These are phyloP conservation scores for Rhingia rostrata DNA, from an alignment of 2,888 invertebrate genomes.

Conservation along the genomic window DNA sequence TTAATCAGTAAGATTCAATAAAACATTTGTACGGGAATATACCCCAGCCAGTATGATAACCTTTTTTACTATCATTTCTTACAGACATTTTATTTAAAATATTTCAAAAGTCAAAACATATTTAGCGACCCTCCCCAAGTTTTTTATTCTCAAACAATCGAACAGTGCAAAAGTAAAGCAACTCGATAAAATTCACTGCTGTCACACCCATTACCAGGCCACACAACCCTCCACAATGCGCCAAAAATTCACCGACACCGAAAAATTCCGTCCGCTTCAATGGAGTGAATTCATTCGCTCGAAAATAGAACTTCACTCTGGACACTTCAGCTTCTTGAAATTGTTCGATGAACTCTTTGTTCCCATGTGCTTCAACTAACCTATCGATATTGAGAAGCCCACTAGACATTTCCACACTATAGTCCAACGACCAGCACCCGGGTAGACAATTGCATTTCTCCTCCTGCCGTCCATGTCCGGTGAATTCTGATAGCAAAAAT, in stretches of 20 bases:
- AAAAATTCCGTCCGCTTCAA: constrained; percentile 87
- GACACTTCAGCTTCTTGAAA: constrained; percentile 80
- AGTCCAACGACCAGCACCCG: constrained; percentile 87
- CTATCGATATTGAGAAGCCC: constrained; percentile 85
- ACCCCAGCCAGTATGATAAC: too few species aligned
- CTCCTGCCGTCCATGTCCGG: constrained; percentile 77
- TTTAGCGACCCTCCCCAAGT: neutral
- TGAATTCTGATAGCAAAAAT: constrained; percentile 79
- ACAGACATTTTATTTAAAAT: neutral
- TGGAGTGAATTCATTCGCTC: constrained; percentile 88
- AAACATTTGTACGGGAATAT: too few species aligned
- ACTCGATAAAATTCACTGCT: constrained; percentile 83
- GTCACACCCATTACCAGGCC: constrained; percentile 83
- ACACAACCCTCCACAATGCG: constrained; percentile 88
- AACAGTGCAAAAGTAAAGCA: constrained; percentile 84
- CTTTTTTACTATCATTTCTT: too few species aligned
- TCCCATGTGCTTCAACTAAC: neutral
- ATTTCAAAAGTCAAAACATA: neutral
- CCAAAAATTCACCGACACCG: constrained; percentile 87
- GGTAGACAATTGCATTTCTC: constrained; percentile 81
- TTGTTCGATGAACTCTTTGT: neutral
- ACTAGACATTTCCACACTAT: constrained; percentile 89
- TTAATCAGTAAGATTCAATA: too few species aligned
- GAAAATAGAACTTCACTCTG: constrained; percentile 87
- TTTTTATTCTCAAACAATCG: constrained; percentile 78